A percentile compares a stretch with the other conserved stretches of the same genome.
phyloP scores from a whole-genome alignment of 2,888 invertebrate genomes.

The Dolichopus griseipennis region DNA sequence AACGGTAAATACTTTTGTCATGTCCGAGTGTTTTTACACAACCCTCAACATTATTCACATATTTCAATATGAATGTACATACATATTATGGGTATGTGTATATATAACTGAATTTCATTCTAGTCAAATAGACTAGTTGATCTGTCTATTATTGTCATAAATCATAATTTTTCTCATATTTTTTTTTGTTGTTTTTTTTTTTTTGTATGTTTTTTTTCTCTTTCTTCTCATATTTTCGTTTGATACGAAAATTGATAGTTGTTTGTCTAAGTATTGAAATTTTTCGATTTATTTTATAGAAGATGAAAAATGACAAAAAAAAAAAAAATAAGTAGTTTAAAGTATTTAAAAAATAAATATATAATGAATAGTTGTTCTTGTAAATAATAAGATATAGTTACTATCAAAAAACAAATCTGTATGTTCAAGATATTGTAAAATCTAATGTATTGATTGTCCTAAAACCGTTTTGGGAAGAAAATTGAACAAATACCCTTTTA shows the following conservation, averaged over 20 bases:
- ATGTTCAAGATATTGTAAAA: too few species aligned
- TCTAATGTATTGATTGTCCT: too few species aligned
- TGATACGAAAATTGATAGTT: conserved; percentile 4
- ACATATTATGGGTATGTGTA: too few species aligned
- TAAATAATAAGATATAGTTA: too few species aligned
- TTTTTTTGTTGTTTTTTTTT: too few species aligned
- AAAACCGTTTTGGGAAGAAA: too few species aligned
- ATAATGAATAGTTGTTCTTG: too few species aligned
- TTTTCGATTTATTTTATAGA: background rate
- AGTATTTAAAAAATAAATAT: too few species aligned
- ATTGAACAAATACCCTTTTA: too few species aligned
- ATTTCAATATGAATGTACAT: too few species aligned
- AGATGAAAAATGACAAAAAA: background rate
- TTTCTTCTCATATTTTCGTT: background rate
- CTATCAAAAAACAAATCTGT: too few species aligned
- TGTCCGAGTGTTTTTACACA: background rate
- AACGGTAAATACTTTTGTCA: background rate
- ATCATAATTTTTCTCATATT: background rate
- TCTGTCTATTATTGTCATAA: background rate
- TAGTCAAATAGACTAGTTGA: background rate
- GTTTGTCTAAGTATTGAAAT: conserved; percentile 6
- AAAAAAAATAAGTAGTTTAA: background rate
- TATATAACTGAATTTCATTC: too few species aligned
- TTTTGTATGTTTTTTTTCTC: background rate
- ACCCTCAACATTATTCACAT: background rate